phyloP scores from a whole-genome alignment of 2,113 vertebrate genomes.

The Rhinolophus sinicus region DNA sequence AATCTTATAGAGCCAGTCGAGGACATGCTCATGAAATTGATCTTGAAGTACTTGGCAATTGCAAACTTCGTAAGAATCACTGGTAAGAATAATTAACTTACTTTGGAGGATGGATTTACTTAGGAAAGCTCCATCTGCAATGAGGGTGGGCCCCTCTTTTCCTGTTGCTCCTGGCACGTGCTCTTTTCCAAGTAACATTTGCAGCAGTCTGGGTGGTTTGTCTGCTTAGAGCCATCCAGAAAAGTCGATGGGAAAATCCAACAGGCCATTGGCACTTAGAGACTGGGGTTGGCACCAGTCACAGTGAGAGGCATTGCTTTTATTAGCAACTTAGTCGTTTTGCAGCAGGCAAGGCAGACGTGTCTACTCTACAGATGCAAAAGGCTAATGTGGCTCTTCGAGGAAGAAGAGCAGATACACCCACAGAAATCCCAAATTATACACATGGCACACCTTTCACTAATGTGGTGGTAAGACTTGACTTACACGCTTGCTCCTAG shows the following conservation, averaged over 20 bases:
- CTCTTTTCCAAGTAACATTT: constrained; percentile 58
- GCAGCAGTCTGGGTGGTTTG: constrained; percentile 78
- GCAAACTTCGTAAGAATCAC: constrained; percentile 26
- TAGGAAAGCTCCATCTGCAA: constrained; percentile 60
- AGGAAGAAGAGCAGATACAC: background rate
- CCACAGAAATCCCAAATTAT: background rate
- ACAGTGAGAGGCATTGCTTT: constrained; percentile 66
- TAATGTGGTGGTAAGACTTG: background rate
- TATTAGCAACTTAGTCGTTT: constrained; percentile 69
- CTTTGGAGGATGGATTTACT: constrained; percentile 72
- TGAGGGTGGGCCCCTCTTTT: constrained; percentile 74
- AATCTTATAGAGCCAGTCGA: background rate
- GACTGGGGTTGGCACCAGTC: constrained; percentile 61
- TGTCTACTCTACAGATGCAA: background rate
- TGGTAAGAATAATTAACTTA: constrained; percentile 60
- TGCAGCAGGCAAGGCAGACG: background rate
- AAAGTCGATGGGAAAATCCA: constrained; percentile 76
- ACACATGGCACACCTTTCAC: background rate
- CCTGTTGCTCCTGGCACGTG: constrained; percentile 76
- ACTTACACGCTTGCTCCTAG: background rate
- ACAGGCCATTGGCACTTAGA: constrained; percentile 62
- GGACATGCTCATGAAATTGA: constrained; percentile 63
- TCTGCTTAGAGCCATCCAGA: constrained; percentile 70
- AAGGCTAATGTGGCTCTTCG: background rate
- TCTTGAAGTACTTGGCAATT: constrained; percentile 64